Conservation (phyloP, 2,113 vertebrate species). For the Psophia crepitans region DNA sequence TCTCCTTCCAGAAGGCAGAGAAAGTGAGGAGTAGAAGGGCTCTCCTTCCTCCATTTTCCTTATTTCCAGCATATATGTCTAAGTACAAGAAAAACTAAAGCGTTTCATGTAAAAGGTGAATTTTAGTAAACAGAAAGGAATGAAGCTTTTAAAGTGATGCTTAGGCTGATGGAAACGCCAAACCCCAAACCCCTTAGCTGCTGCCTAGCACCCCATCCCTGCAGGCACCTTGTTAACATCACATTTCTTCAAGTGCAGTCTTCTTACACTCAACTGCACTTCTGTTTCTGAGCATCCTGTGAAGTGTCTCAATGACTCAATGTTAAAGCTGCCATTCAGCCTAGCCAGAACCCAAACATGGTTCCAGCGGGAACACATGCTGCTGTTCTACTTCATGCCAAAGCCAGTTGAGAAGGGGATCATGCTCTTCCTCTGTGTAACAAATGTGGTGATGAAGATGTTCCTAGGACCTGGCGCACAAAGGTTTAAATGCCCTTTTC, state of each 20-base stretch:
- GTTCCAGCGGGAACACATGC: not conserved
- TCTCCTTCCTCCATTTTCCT: not conserved
- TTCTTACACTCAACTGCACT: not conserved
- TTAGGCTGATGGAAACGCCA: not conserved
- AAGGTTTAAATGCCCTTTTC: not conserved
- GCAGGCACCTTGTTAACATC: not conserved
- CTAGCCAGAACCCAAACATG: not conserved
- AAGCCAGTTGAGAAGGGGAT: not conserved
- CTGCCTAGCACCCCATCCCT: not conserved
- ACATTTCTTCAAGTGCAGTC: not conserved
- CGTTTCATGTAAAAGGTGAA: not conserved
- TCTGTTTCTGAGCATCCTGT: not conserved
- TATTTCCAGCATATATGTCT: not conserved
- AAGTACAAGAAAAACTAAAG: not conserved
- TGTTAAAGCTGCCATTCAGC: not conserved
- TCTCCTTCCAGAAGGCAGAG: not conserved
- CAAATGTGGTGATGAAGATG: not conserved
- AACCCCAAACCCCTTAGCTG: not conserved
- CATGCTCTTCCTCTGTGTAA: not conserved
- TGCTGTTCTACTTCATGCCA: not conserved
- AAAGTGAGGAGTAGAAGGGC: not conserved
- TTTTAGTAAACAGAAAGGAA: not conserved
- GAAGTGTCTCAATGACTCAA: not conserved
- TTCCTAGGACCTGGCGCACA: not conserved
- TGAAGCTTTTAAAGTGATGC: not conserved